Conservation (phyloP, 2,113 vertebrate species). For the Alosa alosa region DNA sequence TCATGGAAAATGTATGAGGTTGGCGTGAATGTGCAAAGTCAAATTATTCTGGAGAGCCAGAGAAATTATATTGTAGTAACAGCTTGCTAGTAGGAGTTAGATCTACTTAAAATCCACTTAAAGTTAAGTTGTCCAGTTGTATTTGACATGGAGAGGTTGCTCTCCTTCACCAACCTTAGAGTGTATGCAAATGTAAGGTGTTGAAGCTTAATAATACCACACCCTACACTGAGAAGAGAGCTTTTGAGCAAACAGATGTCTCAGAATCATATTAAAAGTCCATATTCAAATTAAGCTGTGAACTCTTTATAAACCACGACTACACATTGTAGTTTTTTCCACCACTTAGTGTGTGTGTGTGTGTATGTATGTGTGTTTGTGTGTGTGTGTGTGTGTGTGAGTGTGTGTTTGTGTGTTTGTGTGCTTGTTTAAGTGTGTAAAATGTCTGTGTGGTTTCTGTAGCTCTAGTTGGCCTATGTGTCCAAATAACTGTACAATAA, state of each 20-base stretch:
- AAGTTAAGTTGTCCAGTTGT: neutral
- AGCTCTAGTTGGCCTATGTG: neutral
- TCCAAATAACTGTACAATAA: neutral
- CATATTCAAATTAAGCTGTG: neutral
- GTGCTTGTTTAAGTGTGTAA: constrained; percentile 8
- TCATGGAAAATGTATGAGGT: neutral
- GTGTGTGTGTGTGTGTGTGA: neutral
- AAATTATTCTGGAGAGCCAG: neutral
- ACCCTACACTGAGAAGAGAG: no score
- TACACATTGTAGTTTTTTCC: no score
- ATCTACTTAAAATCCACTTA: neutral
- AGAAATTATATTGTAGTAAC: neutral
- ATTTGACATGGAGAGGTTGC: neutral
- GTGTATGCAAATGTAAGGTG: neutral
- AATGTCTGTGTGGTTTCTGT: neutral
- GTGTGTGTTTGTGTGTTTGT: constrained; percentile 13
- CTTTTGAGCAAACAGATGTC: neutral
- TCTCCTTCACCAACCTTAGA: neutral
- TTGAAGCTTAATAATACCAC: neutral
- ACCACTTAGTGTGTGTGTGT: no score
- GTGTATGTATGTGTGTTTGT: no score
- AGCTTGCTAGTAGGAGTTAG: neutral
- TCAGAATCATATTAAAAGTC: neutral
- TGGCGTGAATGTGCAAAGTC: neutral
- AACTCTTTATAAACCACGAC: constrained; percentile 8